Evolutionary conservation across 2,113 vertebrate genomes (phyloP).

Genomic region (Mesoclemmys tuberculata): DNA sequence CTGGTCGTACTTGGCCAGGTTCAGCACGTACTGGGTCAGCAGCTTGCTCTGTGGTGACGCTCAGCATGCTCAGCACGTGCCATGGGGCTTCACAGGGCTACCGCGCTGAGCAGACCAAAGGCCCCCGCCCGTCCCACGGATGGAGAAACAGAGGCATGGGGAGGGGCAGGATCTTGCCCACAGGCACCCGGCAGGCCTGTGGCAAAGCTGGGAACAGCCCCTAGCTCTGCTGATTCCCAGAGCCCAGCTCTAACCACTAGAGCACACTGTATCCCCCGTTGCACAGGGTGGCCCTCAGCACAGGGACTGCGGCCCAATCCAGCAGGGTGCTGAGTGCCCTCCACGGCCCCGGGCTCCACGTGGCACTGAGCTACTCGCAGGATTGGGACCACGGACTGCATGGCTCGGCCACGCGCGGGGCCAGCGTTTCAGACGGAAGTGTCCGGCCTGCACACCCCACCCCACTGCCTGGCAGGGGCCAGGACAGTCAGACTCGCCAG

Average conservation of each 20-base stretch:
- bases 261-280: background rate
- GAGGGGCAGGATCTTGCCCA: background rate
- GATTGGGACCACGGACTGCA: accelerated
- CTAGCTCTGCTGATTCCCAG: background rate
- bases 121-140: background rate
- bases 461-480: background rate
- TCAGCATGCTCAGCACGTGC: background rate
- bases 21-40: slow-evolving; percentile 96
- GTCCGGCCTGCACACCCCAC: background rate
- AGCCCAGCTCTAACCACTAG: background rate
- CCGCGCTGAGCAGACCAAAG: accelerated
- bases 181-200: background rate
- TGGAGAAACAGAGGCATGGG: background rate
- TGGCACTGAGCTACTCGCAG: background rate
- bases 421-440: background rate
- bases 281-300: background rate
- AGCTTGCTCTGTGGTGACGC: slow-evolving; percentile 88
- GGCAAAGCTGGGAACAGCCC: background rate
- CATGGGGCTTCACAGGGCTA: background rate
- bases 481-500: background rate
- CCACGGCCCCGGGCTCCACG: background rate
- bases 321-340: background rate
- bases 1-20: slow-evolving; percentile 98
- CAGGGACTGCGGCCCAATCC: background rate
- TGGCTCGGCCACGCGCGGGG: background rate